Base-by-base conservation (phyloP, 2,113 vertebrate species). In the Sebastes schlegelii region DNA sequence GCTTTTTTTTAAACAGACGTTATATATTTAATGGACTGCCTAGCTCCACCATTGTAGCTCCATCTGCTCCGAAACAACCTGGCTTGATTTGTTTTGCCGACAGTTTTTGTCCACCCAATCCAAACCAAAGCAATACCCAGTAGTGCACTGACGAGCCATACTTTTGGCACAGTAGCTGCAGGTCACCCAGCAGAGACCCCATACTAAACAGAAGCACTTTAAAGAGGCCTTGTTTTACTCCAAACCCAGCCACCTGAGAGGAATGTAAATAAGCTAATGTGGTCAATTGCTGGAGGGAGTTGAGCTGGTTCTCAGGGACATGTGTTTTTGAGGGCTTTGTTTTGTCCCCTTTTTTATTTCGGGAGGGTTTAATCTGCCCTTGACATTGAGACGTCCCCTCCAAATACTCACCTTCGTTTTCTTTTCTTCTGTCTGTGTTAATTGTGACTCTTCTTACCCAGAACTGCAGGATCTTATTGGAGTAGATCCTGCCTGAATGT, bases 241-340 rank as follows among this genome's bases (percentile, higher is more conserved):
- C 76, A 61, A 76, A 76, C 51, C 72, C 73, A 73, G 79, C 83
- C 75, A 62, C 77, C 71, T 65, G 73, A 66, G 67, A 65, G 65
- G 65, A 69, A 51, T 70, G 82, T 77, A 58, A 65, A 74, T 77
- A 77, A 66, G 49, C 68, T 88, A 64, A 60, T 1, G 49, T 65
- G 71, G 82, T 74, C 63, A 16, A 3, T 52, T 73, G 63, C 43
- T 62, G 75, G 72, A 69, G 81, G 66, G 77, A 80, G 79, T 69
- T n/a, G 72, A 83, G 74, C 85, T 78, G 84, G 49, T 81, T 82
- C 93, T 93, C 90, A 88, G 93, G 90, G 90, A 92, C 87, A 78
- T 73, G 64, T 82, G 84, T 84, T 80, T 79, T 75, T 76, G 81
- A 82, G 78, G 74, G 71, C 81, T 85, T 63, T 42, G 46, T 74